Evolutionary conservation across 2,113 vertebrate species (phyloP).

Genomic region (Antechinus stuartii): DNA sequence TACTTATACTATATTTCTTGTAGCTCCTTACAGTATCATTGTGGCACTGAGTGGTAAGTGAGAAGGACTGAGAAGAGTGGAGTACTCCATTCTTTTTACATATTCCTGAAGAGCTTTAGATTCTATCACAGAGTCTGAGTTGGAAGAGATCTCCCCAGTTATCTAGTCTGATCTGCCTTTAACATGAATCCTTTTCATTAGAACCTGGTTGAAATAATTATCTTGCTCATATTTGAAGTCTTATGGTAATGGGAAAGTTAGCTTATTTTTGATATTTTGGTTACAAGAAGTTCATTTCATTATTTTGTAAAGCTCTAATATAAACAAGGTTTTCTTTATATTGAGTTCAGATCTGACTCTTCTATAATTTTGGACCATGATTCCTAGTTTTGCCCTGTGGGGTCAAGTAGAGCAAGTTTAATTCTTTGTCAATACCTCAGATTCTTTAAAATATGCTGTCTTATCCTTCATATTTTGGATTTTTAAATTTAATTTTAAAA

Average conservation of each 20-base stretch:
- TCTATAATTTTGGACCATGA: not conserved
- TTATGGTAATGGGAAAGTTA: not conserved
- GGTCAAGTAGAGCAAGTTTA: not conserved
- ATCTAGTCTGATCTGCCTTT: not conserved
- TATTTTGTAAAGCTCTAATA: not conserved
- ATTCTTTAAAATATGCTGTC: not conserved
- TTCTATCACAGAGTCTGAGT: not conserved
- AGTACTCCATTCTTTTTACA: not conserved
- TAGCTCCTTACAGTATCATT: not conserved
- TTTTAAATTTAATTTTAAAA: not conserved
- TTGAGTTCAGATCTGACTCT: not conserved
- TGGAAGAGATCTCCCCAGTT: not conserved
- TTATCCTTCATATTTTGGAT: not conserved
- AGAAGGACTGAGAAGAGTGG: not conserved
- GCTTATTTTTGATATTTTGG: not conserved
- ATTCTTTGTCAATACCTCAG: not conserved
- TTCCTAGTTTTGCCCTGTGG: not conserved
- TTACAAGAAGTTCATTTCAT: not conserved
- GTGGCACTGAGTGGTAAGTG: not conserved
- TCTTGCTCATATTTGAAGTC: not conserved
- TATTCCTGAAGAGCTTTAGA: slow-evolving; percentile 39
- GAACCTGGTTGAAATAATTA: not conserved
- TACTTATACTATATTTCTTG: not conserved
- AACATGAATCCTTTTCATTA: not conserved
- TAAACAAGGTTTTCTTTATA: not conserved